These are phyloP conservation scores for Ceyx melanurus DNA, from an alignment of 2,113 vertebrate species.

Conservation along the genomic window DNA sequence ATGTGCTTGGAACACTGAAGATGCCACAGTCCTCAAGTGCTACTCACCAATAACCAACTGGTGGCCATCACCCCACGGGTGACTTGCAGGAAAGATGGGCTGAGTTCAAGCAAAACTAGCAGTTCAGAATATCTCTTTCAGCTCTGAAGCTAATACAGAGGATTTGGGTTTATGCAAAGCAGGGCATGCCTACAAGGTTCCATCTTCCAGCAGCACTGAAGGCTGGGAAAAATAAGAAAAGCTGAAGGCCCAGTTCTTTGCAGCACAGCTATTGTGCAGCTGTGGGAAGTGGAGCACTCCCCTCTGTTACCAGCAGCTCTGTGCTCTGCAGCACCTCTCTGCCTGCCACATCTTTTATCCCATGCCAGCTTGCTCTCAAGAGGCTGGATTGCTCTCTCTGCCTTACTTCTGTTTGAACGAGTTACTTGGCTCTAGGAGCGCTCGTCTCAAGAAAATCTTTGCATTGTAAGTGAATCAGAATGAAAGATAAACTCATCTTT, in stretches of 20 bases:
- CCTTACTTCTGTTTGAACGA: neutral
- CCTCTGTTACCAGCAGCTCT: neutral
- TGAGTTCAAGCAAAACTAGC: neutral
- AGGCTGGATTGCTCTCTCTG: neutral
- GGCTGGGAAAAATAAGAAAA: neutral
- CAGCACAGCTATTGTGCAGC: fast-evolving
- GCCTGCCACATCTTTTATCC: neutral
- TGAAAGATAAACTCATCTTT: neutral
- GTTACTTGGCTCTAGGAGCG: neutral
- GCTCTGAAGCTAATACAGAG: neutral
- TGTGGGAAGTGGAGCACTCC: neutral
- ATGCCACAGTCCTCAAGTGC: neutral
- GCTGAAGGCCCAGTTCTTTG: neutral
- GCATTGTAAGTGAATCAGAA: neutral
- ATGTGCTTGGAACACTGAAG: neutral
- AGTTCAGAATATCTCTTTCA: neutral
- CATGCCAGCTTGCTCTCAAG: neutral
- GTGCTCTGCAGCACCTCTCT: neutral
- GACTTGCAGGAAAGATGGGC: neutral
- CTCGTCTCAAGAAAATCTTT: neutral
- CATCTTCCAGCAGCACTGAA: neutral
- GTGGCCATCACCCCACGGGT: neutral
- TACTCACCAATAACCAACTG: neutral
- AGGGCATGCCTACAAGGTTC: neutral
- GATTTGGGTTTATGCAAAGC: neutral